phyloP scores from a whole-genome alignment of 2,888 invertebrate genomes.

The Xestia xanthographa region DNA sequence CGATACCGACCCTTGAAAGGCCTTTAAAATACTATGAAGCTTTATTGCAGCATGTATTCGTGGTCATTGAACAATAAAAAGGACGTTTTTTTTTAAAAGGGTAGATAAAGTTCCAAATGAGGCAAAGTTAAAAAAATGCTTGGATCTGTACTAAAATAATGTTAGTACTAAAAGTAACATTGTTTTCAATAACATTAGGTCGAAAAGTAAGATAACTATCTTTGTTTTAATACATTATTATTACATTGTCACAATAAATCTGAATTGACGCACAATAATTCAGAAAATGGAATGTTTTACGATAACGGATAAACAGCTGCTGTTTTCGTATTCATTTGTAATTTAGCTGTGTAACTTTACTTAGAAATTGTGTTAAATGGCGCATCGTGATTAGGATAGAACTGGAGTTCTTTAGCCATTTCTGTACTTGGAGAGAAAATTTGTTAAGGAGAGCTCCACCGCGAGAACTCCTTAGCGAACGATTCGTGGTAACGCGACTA shows the following conservation, averaged over 20 bases:
- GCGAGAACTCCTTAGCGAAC: background rate
- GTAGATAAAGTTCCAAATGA: background rate
- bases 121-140: background rate
- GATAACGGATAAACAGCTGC: slow-evolving; percentile 37
- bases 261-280: slow-evolving; percentile 52
- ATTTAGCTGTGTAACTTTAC: slow-evolving; percentile 3
- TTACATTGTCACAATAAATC: slow-evolving; percentile 28
- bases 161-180: slow-evolving; percentile 10
- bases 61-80: background rate
- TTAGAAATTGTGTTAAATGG: background rate
- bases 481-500: background rate
- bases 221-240: slow-evolving; percentile 26
- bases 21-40: background rate
- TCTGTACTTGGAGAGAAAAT: no score
- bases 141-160: background rate
- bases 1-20: background rate
- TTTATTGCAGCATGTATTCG: background rate
- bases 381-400: background rate
- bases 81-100: background rate
- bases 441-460: background rate
- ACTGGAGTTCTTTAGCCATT: background rate
- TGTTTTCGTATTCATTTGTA: slow-evolving; percentile 4
- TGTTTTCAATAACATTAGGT: slow-evolving; percentile 47
- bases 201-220: slow-evolving; percentile 24
- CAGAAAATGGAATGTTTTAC: slow-evolving; percentile 40